phyloP scores from a whole-genome alignment of 2,113 vertebrate species.

The Nansenia antarctica region DNA sequence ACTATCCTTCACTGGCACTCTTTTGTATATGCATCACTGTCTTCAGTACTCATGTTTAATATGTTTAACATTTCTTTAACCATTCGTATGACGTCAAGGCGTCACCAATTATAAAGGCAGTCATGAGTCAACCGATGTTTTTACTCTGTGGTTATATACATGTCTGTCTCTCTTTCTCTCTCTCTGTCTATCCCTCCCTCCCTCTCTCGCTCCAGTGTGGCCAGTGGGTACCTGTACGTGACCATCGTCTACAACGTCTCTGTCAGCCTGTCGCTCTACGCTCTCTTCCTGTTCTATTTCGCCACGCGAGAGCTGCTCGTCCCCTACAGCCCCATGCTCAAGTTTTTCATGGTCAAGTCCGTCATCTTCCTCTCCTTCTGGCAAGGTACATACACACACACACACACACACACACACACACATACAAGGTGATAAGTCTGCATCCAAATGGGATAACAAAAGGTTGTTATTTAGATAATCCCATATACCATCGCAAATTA shows the following conservation, averaged over 20 bases:
- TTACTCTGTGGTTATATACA: background rate
- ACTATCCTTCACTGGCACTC: background rate
- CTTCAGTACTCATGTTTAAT: background rate
- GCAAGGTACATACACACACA: conserved; percentile 80
- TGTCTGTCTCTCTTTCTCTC: conserved; percentile 26
- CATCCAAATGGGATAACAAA: background rate
- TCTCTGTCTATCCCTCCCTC: conserved; percentile 36
- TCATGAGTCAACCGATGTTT: background rate
- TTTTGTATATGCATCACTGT: background rate
- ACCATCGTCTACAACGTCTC: conserved; percentile 98
- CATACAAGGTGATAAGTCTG: background rate
- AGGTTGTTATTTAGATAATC: no score
- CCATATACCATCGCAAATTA: no score
- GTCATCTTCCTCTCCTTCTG: conserved; percentile 98
- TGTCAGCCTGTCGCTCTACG: conserved; percentile 92
- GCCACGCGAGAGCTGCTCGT: conserved; percentile 90
- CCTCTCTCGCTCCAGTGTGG: conserved; percentile 84
- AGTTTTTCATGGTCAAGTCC: conserved; percentile 99
- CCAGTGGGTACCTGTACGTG: conserved; percentile 93
- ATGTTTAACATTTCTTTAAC: no score
- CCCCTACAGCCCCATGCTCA: conserved; percentile 93
- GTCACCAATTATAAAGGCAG: background rate
- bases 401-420: background rate
- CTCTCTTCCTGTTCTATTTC: conserved; percentile 95
- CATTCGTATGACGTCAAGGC: no score